Conservation (phyloP, 2,113 vertebrate species). For the Marcusenius ussheri region DNA sequence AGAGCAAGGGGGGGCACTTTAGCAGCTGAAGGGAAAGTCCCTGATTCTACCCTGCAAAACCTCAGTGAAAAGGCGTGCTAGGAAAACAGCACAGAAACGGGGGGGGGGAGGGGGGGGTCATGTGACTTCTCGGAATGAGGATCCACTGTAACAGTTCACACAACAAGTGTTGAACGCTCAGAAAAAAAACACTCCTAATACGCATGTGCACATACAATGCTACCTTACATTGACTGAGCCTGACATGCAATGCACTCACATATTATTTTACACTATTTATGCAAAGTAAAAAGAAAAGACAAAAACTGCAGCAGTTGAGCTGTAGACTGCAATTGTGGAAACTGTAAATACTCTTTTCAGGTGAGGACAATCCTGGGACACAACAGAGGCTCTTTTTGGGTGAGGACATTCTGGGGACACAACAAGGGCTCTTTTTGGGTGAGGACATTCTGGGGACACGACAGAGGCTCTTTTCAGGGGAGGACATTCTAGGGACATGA, state of each 20-base stretch:
- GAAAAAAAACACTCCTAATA: not conserved
- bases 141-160: conserved; percentile 42
- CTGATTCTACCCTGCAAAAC: conserved; percentile 56
- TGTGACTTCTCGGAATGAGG: conserved; percentile 68
- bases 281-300: not conserved
- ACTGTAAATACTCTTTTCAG: not conserved
- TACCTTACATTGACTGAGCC: not conserved
- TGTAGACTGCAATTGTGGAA: not conserved
- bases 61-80: conserved; percentile 58
- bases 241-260: conserved; percentile 4
- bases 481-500: not conserved
- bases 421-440: rapidly evolving
- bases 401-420: not conserved
- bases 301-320: not conserved
- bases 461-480: no score
- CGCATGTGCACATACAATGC: not conserved
- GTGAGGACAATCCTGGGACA: not conserved
- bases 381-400: not conserved
- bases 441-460: no score
- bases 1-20: conserved; percentile 30
- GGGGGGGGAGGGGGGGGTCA: conserved; percentile 41
- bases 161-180: conserved; percentile 22
- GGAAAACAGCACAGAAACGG: conserved; percentile 54
- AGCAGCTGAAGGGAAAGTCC: conserved; percentile 60
- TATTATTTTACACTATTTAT: not conserved